Conservation (phyloP, 2,888 invertebrate species). For the Trissoscelio sp. region DNA sequence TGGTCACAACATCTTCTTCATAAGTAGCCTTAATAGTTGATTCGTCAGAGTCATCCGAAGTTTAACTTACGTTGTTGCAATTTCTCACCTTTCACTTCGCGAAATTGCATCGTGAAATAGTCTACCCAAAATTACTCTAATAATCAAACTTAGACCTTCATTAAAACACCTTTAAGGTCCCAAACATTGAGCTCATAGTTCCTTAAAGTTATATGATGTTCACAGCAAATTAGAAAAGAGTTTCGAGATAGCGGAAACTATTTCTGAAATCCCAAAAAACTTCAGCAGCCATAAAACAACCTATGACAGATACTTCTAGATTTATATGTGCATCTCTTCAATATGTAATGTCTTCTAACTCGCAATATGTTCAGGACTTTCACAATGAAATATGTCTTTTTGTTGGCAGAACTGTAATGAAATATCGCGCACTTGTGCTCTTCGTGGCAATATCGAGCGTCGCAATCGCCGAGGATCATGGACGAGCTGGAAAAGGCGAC, state of each 20-base stretch:
- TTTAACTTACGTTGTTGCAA: conserved; percentile 31
- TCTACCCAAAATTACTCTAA: neutral
- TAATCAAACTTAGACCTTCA: no score
- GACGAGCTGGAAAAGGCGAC: conserved; percentile 35
- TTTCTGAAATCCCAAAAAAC: neutral
- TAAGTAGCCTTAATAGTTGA: conserved; percentile 39
- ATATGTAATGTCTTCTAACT: conserved; percentile 21
- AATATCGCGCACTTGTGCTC: conserved; percentile 61
- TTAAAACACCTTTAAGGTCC: no score
- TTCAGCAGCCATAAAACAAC: conserved; percentile 14
- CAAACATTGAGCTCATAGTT: no score
- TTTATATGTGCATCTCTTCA: conserved; percentile 23
- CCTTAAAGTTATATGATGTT: no score
- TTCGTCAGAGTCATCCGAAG: conserved; percentile 31
- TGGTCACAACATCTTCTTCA: conserved; percentile 46
- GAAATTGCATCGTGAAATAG: conserved; percentile 15
- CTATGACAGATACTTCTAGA: conserved; percentile 5
- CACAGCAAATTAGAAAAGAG: no score
- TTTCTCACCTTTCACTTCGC: conserved; percentile 61
- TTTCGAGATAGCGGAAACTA: no score
- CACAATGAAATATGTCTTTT: conserved; percentile 63
- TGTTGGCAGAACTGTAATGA: conserved; percentile 68
- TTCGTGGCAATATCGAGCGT: conserved; percentile 67
- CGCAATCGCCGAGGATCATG: conserved; percentile 67
- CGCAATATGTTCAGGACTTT: conserved; percentile 44